A percentile compares a stretch with the other conserved stretches of the same genome.
phyloP scores from a whole-genome alignment of 2,888 invertebrate genomes.

The Eumacrocentrus americanus region DNA sequence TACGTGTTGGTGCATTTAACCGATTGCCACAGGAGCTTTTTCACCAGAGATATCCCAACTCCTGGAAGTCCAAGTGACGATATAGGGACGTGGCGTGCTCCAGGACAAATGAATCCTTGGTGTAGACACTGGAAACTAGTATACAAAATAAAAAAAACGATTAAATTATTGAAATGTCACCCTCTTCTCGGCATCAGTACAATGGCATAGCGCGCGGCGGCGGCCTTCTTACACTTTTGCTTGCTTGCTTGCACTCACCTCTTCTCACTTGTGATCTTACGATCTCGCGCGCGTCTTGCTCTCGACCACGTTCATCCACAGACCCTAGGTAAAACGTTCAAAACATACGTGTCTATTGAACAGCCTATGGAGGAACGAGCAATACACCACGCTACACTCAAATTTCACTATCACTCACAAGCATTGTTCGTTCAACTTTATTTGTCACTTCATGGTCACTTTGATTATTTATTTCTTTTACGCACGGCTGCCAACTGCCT shows the following conservation, averaged over 20 bases:
- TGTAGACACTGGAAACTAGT: conserved; percentile 19
- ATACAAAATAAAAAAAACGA: conserved; percentile 30
- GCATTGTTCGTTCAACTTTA: conserved; percentile 59
- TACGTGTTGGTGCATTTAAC: conserved; percentile 36
- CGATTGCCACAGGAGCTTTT: conserved; percentile 12
- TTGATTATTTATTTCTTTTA: conserved; percentile 62
- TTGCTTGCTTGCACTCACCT: conserved; percentile 15
- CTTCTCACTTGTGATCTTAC: conserved; percentile 1
- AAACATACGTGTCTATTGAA: conserved; percentile 6
- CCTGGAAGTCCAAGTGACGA: background rate
- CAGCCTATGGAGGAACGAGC: conserved; percentile 28
- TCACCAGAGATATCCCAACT: background rate
- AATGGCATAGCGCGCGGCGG: conserved; percentile 41
- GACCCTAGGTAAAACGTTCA: background rate
- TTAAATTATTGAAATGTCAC: conserved; percentile 46
- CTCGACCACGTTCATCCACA: conserved; percentile 7
- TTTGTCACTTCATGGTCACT: conserved; percentile 61
- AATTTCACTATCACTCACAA: conserved; percentile 42
- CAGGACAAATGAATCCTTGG: conserved; percentile 9
- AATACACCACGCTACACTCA: conserved; percentile 39
- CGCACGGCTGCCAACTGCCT: conserved; percentile 57
- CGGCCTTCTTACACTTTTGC: conserved; percentile 26
- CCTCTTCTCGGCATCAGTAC: conserved; percentile 38
- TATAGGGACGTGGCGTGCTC: background rate
- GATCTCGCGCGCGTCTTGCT: conserved; percentile 16